A percentile compares a stretch with the other conserved stretches of the same genome.
phyloP scores from a whole-genome alignment of 2,888 invertebrate species.

The Calliscelio sp. region DNA sequence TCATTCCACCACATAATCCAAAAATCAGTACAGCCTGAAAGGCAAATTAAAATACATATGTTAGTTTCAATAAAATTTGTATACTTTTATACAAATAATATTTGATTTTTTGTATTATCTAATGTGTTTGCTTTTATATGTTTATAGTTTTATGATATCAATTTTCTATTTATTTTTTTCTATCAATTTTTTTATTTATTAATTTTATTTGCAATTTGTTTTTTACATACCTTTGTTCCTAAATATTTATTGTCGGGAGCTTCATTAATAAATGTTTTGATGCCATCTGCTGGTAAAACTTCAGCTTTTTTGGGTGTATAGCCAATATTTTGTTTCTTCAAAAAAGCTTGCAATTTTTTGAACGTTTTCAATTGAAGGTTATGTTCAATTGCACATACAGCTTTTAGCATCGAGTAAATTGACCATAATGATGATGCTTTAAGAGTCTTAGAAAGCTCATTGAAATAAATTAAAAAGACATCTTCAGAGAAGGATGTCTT shows the following conservation, averaged over 20 bases:
- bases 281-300: background rate
- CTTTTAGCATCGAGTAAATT: conserved; percentile 39
- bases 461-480: conserved; percentile 28
- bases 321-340: background rate
- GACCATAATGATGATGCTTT: conserved; percentile 24
- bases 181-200: conserved; percentile 6
- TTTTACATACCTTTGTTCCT: conserved; percentile 39
- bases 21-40: conserved; percentile 63
- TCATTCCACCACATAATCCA: conserved; percentile 37
- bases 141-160: too few species aligned
- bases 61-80: too few species aligned
- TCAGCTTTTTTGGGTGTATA: too few species aligned
- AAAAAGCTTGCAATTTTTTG: background rate
- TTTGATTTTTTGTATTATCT: too few species aligned
- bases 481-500: conserved; percentile 12
- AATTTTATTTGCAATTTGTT: conserved; percentile 6
- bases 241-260: conserved; percentile 1
- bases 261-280: background rate
- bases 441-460: background rate
- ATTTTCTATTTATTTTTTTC: too few species aligned
- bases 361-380: conserved; percentile 21
- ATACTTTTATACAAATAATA: too few species aligned
- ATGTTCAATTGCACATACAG: background rate
- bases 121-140: too few species aligned
- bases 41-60: conserved; percentile 18